phyloP scores from a whole-genome alignment of 2,113 vertebrate genomes.

The Gorilla gorilla region DNA sequence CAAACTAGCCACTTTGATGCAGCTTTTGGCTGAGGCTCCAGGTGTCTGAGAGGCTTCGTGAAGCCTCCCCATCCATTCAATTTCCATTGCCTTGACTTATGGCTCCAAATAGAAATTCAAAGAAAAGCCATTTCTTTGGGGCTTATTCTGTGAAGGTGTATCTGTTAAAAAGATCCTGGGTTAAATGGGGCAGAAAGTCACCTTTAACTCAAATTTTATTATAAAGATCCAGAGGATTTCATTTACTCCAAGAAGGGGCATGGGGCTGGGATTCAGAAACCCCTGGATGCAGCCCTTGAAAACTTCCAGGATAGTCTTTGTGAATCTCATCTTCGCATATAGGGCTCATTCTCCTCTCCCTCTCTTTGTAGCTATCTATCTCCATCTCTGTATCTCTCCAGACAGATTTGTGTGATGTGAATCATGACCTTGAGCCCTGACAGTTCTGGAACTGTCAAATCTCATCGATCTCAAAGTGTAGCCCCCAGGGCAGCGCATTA shows the following conservation, averaged over 20 bases:
- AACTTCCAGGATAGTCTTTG: neutral
- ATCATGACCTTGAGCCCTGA: neutral
- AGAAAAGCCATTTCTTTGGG: neutral
- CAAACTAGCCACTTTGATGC: neutral
- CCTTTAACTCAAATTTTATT: neutral
- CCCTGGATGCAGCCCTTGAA: neutral
- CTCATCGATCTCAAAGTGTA: neutral
- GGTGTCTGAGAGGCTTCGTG: neutral
- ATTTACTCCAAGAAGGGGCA: neutral
- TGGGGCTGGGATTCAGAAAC: neutral
- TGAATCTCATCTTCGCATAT: neutral
- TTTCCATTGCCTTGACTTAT: neutral
- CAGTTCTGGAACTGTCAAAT: neutral
- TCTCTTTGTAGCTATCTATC: neutral
- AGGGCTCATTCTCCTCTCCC: too few relatives aligned
- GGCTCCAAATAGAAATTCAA: neutral
- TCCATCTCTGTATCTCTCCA: neutral
- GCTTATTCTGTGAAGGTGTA: neutral
- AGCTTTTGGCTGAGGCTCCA: neutral
- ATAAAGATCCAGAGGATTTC: neutral
- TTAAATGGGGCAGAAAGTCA: neutral
- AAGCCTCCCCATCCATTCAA: neutral
- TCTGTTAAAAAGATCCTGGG: neutral
- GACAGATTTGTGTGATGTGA: neutral
- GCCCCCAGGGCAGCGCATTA: neutral